Evolutionary conservation across 2,888 invertebrate species (phyloP).

Genomic region (Drosophila greeni): DNA sequence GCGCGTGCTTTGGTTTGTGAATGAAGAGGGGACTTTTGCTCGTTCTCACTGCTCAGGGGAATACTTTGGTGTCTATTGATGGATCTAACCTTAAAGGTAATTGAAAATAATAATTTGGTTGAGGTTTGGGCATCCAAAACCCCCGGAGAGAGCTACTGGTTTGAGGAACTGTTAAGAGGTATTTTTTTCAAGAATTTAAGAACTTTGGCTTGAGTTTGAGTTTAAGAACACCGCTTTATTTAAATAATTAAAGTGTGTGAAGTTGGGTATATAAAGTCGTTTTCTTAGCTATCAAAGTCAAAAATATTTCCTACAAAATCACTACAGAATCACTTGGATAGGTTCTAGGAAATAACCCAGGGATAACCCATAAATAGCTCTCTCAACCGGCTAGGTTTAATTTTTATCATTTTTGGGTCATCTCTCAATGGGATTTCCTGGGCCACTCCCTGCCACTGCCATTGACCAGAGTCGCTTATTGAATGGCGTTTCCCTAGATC

Average conservation of each 20-base stretch:
- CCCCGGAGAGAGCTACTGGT: not conserved
- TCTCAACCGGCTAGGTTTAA: constrained; percentile 13
- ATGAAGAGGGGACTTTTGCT: constrained; percentile 40
- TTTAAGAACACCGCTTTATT: not conserved
- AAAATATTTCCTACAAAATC: too few species aligned
- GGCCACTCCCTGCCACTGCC: constrained; percentile 32
- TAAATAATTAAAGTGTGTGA: too few species aligned
- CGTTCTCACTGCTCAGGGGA: not conserved
- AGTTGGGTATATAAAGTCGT: too few species aligned
- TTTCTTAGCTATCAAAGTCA: too few species aligned
- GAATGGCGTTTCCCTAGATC: constrained; percentile 35
- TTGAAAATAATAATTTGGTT: not conserved
- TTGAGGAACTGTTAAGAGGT: not conserved
- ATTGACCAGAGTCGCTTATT: constrained; percentile 43
- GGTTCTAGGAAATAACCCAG: constrained; percentile 4
- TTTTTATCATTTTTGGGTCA: constrained; percentile 28
- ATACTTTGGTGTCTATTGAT: not conserved
- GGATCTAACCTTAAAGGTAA: constrained; percentile 10
- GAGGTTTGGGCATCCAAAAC: too few species aligned
- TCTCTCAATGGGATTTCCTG: constrained; percentile 44
- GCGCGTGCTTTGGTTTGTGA: constrained; percentile 67
- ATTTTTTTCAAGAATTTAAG: too few species aligned
- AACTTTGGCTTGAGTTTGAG: too few species aligned
- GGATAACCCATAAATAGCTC: constrained; percentile 22
- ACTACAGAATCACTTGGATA: not conserved